These are phyloP conservation scores for Nemoura dubitans DNA, from an alignment of 2,888 invertebrate species.

Conservation along the genomic window DNA sequence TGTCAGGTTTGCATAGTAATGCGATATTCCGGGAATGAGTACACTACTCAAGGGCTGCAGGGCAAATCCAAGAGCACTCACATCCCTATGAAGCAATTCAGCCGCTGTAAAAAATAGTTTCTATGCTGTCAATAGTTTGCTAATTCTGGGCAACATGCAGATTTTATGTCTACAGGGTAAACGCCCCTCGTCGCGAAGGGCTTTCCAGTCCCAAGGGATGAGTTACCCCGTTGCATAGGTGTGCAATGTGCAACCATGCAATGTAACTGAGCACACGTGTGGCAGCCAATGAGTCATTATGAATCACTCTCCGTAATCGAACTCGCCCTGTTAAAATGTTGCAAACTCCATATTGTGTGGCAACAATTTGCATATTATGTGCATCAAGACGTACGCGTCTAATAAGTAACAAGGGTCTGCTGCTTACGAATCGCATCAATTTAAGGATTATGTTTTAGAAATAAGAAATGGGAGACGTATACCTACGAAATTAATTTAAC, in stretches of 20 bases:
- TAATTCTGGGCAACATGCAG: neutral
- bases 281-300: neutral
- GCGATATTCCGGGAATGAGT: no score
- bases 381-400: neutral
- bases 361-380: neutral
- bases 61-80: no score
- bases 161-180: no score
- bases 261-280: conserved; percentile 12
- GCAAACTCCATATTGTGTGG: neutral
- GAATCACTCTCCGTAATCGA: neutral
- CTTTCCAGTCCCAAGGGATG: neutral
- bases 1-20: no score
- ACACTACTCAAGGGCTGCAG: no score
- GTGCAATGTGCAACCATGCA: neutral
- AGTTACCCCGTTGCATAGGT: neutral
- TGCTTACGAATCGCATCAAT: neutral
- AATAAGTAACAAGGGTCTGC: neutral
- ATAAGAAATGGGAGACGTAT: neutral
- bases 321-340: neutral
- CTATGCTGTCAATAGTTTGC: neutral
- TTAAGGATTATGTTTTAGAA: neutral
- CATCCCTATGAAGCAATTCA: no score
- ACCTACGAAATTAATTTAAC: neutral
- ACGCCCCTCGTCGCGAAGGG: neutral
- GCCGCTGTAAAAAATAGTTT: neutral